A percentile compares a stretch with the other conserved stretches of the same genome.
Conservation (phyloP, 2,888 invertebrate species). For the Stenolophus ochropezus region DNA sequence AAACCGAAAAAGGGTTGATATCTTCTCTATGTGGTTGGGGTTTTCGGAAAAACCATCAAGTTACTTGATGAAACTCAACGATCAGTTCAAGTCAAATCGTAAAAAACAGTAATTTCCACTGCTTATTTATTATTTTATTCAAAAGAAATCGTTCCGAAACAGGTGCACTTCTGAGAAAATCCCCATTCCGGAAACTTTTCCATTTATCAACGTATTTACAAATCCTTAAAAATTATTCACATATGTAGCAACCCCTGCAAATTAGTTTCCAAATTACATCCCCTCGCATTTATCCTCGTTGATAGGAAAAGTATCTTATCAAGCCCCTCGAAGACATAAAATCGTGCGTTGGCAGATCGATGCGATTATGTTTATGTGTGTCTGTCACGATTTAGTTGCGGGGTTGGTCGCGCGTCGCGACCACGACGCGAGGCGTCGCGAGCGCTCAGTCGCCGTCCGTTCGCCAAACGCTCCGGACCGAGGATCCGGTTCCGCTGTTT, state of each 20-base stretch:
- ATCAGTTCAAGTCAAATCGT: too few species aligned
- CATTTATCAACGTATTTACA: not conserved
- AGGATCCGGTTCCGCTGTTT: not conserved
- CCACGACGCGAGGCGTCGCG: constrained; percentile 18
- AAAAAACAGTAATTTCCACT: too few species aligned
- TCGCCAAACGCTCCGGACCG: not conserved
- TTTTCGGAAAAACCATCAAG: too few species aligned
- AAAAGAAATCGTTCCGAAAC: too few species aligned
- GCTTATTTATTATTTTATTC: too few species aligned
- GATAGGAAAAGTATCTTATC: constrained; percentile 21
- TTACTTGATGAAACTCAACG: too few species aligned
- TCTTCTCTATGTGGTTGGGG: too few species aligned
- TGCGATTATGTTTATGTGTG: constrained; percentile 58
- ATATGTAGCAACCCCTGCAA: not conserved
- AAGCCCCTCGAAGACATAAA: constrained; percentile 33
- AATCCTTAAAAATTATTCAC: not conserved
- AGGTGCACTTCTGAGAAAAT: too few species aligned
- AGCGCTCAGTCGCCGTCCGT: constrained; percentile 34
- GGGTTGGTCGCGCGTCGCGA: constrained; percentile 13
- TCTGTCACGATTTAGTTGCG: constrained; percentile 57
- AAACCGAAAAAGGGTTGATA: too few species aligned
- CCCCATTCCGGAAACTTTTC: not conserved
- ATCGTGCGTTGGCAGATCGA: constrained; percentile 42
- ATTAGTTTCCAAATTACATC: not conserved
- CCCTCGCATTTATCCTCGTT: not conserved